Base-by-base conservation (phyloP, 2,113 vertebrate genomes). In the Petromus typicus region DNA sequence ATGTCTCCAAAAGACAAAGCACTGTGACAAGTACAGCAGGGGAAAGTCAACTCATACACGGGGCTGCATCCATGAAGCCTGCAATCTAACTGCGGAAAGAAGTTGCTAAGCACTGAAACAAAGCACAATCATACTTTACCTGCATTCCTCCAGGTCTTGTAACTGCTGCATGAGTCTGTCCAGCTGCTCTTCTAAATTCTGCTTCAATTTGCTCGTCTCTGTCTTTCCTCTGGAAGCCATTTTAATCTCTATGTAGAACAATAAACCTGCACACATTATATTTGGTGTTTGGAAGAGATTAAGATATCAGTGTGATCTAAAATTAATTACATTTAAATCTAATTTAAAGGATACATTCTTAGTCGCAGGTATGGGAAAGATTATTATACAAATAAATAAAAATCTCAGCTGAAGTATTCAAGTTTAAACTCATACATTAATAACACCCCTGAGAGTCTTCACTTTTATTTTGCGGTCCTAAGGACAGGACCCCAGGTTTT, bases 81-180 rank as follows among this genome's bases (percentile, higher is more conserved):
- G 7, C 40, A 9, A 43, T 43, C 71, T 7, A 9, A 64, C 67
- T 30, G 9, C 34, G 75, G 51, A 22, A 40, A 64, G 34, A 79
- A 66, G 34, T 30, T 22, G 17, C 40, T 71, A 48, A 40, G 66
- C n/a, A 78, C 54, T 7, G 9, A 3, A 66, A 78, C 23, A 71
- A 51, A 32, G 56, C 4, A 43, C 43, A 86, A 61, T 69, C 25
- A 20, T 13, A 67, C 34, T 57, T 94, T 98, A 99, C 99, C 99
- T 99, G 99, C 99, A 99, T 87, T 99, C 99, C 91, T 99, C 99
- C 95, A 99, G 98, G 93, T 99, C 99, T 90, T 99, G 99, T 57
- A 99, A 98, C 91, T 99, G 99, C 95, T 99, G 99, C 99, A 99
- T 99, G 90, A 99, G 97, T 94, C 99, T 98, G 95, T 99, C 99